A percentile compares a stretch with the other conserved stretches of the same genome.
These are phyloP conservation scores for Diachrysia chrysitis DNA, from an alignment of 2,888 invertebrate genomes.

Conservation along the genomic window DNA sequence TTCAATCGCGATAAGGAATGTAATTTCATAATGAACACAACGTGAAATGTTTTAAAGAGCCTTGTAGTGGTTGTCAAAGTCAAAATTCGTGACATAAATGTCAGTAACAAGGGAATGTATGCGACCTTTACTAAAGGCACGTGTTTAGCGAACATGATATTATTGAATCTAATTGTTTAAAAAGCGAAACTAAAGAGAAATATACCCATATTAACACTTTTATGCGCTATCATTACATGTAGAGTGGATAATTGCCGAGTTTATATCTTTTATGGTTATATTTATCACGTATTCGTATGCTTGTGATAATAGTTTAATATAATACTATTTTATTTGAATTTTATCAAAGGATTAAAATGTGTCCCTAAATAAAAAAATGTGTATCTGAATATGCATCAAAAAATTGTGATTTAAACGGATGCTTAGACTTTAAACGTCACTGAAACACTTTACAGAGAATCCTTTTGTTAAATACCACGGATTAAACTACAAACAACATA, in stretches of 20 bases:
- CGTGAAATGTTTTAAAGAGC: slow-evolving; percentile 44
- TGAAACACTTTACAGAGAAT: neutral
- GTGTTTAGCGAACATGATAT: slow-evolving; percentile 21
- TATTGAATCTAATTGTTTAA: slow-evolving; percentile 30
- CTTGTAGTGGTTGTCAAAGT: slow-evolving; percentile 40
- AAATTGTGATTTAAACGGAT: neutral
- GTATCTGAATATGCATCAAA: neutral
- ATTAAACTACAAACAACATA: slow-evolving; percentile 11
- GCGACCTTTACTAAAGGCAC: slow-evolving; percentile 37
- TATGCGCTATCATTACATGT: neutral
- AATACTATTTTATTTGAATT: neutral
- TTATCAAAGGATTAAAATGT: no score
- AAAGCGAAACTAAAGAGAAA: slow-evolving; percentile 6
- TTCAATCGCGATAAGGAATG: slow-evolving; percentile 44
- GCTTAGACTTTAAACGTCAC: neutral
- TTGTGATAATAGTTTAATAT: neutral
- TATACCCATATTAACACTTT: neutral
- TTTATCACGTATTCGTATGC: neutral
- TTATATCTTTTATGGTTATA: neutral
- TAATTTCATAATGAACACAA: slow-evolving; percentile 39
- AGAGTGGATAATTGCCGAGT: neutral
- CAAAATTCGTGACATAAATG: slow-evolving; percentile 50
- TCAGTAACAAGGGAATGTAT: slow-evolving; percentile 45
- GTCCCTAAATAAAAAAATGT: no score
- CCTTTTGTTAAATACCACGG: slow-evolving; percentile 9